Percentiles rank a stretch among this genome's conserved stretches.
Conservation (phyloP, 1,140 invertebrate genomes). For the Papilio aristodemus region DNA sequence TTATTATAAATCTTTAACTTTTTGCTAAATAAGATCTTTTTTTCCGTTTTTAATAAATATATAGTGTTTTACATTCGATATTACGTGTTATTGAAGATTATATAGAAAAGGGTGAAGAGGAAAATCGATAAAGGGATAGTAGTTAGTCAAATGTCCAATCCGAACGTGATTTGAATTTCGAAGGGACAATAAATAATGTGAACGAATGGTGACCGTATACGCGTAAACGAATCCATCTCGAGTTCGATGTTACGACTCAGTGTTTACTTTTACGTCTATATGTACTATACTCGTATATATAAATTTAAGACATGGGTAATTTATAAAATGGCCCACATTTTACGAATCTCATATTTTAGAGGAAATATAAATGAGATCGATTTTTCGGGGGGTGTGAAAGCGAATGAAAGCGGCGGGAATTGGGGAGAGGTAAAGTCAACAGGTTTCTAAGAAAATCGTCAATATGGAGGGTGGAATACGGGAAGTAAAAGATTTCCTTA, state of each 20-base stretch:
- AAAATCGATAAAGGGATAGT: conserved; percentile 14
- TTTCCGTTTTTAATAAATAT: too few relatives aligned
- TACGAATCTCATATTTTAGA: not conserved
- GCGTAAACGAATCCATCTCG: not conserved
- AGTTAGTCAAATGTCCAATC: conserved; percentile 16
- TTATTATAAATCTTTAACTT: too few relatives aligned
- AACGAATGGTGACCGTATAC: not conserved
- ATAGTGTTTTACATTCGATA: too few relatives aligned
- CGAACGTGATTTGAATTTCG: not conserved
- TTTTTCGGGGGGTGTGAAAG: not conserved
- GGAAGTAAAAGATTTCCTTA: conserved; percentile 11
- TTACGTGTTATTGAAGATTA: not conserved
- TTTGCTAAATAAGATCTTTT: too few relatives aligned
- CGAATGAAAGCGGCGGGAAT: not conserved
- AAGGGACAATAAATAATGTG: not conserved
- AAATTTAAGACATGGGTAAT: too few relatives aligned
- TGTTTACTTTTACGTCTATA: not conserved
- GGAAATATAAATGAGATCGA: not conserved
- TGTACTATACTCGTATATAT: too few relatives aligned
- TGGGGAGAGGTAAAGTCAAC: conserved; percentile 4
- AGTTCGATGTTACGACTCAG: not conserved
- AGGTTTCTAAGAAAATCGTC: conserved; percentile 9
- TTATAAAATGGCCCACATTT: too few relatives aligned
- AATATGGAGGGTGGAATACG: conserved; percentile 1
- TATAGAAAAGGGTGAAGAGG: not conserved